phyloP scores from a whole-genome alignment of 35 echinoderm and acorn worm species.

The Lytechinus pictus region DNA sequence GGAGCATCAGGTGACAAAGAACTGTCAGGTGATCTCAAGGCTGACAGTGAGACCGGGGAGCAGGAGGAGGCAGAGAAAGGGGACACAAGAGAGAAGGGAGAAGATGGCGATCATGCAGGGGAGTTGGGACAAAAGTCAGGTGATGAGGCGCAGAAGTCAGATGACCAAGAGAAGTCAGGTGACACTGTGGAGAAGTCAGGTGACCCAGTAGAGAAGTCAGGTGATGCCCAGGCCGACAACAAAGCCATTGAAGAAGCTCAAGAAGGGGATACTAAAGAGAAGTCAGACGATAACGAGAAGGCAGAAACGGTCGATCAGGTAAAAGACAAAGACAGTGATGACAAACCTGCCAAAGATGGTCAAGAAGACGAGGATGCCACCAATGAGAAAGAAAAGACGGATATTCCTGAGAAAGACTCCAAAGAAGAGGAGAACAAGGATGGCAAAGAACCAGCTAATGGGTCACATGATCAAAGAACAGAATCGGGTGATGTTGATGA shows the following conservation, averaged over 20 bases:
- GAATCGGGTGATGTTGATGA: neutral
- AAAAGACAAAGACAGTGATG: neutral
- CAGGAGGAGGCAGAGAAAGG: neutral
- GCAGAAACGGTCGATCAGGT: neutral
- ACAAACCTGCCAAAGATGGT: neutral
- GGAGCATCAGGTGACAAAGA: constrained; percentile 34
- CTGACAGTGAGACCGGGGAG: constrained; percentile 32
- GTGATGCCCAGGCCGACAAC: constrained; percentile 24
- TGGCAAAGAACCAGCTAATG: neutral
- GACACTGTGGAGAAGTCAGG: constrained; percentile 20
- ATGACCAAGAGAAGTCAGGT: constrained; percentile 5
- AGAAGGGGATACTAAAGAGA: constrained; percentile 15
- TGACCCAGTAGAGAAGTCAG: neutral
- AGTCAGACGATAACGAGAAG: neutral
- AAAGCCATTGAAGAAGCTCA: neutral
- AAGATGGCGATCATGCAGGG: neutral
- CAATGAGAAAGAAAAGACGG: neutral
- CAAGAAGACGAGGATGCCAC: neutral
- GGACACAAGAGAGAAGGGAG: neutral
- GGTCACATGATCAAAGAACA: constrained; percentile 4
- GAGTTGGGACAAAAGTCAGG: neutral
- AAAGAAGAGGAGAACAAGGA: neutral
- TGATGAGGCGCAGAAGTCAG: no score
- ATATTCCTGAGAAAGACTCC: neutral
- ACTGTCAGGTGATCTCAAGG: constrained; percentile 42